Base-by-base conservation (phyloP, 2,113 vertebrate species). In the Mus pahari region DNA sequence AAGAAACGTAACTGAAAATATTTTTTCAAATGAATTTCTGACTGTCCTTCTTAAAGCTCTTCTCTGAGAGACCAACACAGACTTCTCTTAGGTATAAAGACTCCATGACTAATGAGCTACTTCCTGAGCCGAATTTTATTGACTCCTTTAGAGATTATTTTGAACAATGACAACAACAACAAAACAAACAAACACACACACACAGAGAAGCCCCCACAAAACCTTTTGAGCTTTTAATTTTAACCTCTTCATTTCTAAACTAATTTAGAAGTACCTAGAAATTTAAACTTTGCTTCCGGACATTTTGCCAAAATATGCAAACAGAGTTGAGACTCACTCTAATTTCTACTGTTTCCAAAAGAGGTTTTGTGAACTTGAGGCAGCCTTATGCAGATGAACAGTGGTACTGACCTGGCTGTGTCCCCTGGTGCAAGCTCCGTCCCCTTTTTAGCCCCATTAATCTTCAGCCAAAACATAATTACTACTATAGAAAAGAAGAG, bases 391-490 rank as follows among this genome's bases (percentile, higher is more conserved):
- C 82, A 97, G 91, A 95, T 92, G 82, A 89, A 86, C 48, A 78
- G 50, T 19, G 10, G 77, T 83, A 89, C 89, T 83, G 94, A 96
- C 86, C 94, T 91, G 92, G 45, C 55, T 8, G 53, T 92, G 86
- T 73, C 75, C 84, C 19, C 50, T 70, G 64, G 50, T 33, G 90
- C 90, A 95, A 82, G 64, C 90, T 68, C 73, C 79, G 58, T 77
- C 90, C 95, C 81, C 74, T 31, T 94, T 92, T 83, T 94, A 90
- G 53, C 33, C 45, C 74, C 92, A 95, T 97, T 96, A 96, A 95
- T 97, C 95, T 96, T 97, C 81, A 94, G 81, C 81, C 91, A 86
- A 91, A 96, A 94, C 94, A 97, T 96, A 96, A 97, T 95, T 92
- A 74, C 88, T 92, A 60, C 90, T 24, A 70, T 22, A 53, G 55